These are phyloP conservation scores for Coregonus suidteri DNA, from an alignment of 2,797 vertebrate species.

Conservation along the genomic window DNA sequence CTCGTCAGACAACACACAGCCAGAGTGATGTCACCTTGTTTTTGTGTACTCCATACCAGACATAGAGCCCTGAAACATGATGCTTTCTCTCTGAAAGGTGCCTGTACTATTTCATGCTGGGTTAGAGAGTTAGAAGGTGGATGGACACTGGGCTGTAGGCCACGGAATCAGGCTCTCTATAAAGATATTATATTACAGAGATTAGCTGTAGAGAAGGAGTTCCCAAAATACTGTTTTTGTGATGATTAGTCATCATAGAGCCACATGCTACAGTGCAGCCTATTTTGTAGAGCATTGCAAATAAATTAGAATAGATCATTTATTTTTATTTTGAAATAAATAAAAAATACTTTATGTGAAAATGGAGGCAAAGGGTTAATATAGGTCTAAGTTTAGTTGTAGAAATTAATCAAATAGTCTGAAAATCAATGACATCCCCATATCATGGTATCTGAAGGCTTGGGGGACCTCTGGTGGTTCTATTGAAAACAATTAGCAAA, in stretches of 20 bases:
- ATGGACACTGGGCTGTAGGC: not conserved
- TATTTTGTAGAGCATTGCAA: not conserved
- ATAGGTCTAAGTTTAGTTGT: not conserved
- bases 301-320: too few relatives aligned
- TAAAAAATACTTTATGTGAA: too few relatives aligned
- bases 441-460: not conserved
- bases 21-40: constrained; percentile 39
- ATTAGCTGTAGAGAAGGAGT: too few relatives aligned
- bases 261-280: not conserved
- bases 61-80: constrained; percentile 31
- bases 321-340: too few relatives aligned
- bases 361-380: too few relatives aligned
- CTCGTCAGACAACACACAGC: constrained; percentile 62
- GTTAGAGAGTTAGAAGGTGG: constrained; percentile 37
- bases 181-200: constrained; percentile 45
- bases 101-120: constrained; percentile 56
- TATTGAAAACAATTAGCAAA: not conserved
- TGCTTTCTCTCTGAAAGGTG: constrained; percentile 34
- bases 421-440: not conserved
- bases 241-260: not conserved
- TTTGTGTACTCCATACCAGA: constrained; percentile 29
- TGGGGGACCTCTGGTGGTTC: not conserved
- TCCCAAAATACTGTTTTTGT: not conserved
- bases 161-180: constrained; percentile 28
- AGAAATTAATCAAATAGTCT: not conserved